Evolutionary conservation across 1,140 invertebrate species (phyloP).

Genomic region (Thereuonema tuberculata): DNA sequence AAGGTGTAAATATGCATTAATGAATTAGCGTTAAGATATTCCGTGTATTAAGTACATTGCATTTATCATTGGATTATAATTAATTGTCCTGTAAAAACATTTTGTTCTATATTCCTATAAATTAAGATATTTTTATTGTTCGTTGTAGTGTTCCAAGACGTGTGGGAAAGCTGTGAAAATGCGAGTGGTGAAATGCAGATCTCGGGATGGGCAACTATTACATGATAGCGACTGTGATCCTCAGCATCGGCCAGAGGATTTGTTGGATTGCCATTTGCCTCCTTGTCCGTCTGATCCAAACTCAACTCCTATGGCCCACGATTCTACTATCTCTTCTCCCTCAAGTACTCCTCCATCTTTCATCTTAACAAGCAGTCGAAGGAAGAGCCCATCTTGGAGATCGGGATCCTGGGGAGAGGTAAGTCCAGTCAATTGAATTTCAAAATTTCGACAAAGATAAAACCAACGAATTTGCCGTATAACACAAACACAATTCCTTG

Average conservation of each 20-base stretch:
- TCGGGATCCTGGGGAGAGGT: constrained; percentile 3
- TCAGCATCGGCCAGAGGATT: neutral
- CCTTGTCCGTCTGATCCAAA: constrained; percentile 1
- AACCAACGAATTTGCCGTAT: too few species aligned
- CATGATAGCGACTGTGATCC: constrained; percentile 12
- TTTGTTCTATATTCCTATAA: too few species aligned
- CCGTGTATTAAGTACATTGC: too few species aligned
- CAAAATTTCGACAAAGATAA: too few species aligned
- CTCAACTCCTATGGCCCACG: neutral
- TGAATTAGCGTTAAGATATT: too few species aligned
- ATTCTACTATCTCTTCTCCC: too few species aligned
- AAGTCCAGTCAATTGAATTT: neutral
- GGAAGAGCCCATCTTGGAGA: neutral
- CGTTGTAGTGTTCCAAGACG: constrained; percentile 14
- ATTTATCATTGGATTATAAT: too few species aligned
- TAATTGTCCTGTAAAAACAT: too few species aligned
- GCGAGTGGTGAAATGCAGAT: constrained; percentile 11
- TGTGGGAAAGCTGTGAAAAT: constrained; percentile 14
- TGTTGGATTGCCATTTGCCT: neutral
- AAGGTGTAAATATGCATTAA: too few species aligned
- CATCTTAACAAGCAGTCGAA: too few species aligned
- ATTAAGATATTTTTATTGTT: neutral
- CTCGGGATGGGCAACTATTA: neutral
- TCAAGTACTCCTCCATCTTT: too few species aligned
- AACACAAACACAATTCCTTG: too few species aligned